Evolutionary conservation across 2,113 vertebrate genomes (phyloP).

Genomic region (Mirounga angustirostris): DNA sequence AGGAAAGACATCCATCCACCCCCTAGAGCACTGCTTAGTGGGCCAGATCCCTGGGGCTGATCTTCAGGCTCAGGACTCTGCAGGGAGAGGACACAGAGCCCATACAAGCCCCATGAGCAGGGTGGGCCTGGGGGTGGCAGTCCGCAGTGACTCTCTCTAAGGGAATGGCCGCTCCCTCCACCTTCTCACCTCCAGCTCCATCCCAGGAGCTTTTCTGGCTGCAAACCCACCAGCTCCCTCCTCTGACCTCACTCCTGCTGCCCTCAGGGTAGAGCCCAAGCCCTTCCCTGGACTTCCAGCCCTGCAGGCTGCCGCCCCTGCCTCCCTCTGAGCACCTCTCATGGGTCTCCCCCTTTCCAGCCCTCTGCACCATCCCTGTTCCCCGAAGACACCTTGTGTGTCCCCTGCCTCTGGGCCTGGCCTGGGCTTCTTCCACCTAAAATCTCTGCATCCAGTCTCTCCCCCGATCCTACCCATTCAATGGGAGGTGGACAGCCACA

Average conservation of each 20-base stretch:
- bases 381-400: background rate
- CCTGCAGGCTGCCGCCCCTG: rapidly evolving
- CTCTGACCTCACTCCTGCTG: background rate
- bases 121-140: background rate
- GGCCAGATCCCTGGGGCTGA: background rate
- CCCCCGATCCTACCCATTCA: background rate
- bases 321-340: no score
- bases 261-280: background rate
- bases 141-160: background rate
- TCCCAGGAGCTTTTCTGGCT: background rate
- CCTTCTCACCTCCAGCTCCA: background rate
- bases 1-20: background rate
- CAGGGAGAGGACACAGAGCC: background rate
- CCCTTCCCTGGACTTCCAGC: no score
- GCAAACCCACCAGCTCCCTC: background rate
- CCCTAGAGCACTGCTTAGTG: background rate
- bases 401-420: background rate
- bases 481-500: background rate
- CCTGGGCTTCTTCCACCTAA: background rate
- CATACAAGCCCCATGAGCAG: background rate
- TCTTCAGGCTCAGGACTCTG: background rate
- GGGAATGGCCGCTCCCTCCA: background rate
- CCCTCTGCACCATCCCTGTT: background rate
- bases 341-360: rapidly evolving
- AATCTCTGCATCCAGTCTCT: background rate